Conservation (phyloP, 2,888 invertebrate genomes). For the Lycaena phlaeas region DNA sequence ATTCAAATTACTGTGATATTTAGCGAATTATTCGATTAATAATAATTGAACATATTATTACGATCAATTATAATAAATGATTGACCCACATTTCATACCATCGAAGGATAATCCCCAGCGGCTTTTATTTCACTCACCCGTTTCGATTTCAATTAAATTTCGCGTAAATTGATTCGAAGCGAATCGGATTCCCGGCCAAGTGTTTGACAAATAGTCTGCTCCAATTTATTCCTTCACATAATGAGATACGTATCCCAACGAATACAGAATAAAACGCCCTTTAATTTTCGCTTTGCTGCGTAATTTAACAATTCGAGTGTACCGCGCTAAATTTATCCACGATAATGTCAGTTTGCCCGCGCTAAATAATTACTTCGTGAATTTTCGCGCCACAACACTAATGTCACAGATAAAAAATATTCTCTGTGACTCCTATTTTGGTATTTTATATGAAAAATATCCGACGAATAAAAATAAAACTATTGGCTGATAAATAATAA, state of each 20-base stretch:
- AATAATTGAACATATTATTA: constrained; percentile 1
- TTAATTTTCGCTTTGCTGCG: constrained; percentile 47
- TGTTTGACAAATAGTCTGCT: constrained; percentile 64
- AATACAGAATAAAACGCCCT: constrained; percentile 47
- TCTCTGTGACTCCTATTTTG: too few species aligned
- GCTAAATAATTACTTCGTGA: constrained; percentile 10
- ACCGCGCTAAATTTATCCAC: constrained; percentile 17
- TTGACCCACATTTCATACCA: constrained; percentile 13
- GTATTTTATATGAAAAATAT: too few species aligned
- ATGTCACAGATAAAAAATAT: neutral
- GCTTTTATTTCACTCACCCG: constrained; percentile 48
- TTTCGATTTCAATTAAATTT: constrained; percentile 66
- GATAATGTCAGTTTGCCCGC: constrained; percentile 19
- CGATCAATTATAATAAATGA: neutral
- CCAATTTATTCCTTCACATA: constrained; percentile 61
- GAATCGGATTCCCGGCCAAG: constrained; percentile 51
- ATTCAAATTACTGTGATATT: too few species aligned
- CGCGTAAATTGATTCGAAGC: constrained; percentile 56
- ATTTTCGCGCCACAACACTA: neutral
- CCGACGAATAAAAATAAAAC: too few species aligned
- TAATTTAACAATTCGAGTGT: constrained; percentile 27
- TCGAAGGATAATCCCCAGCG: constrained; percentile 40
- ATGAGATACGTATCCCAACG: constrained; percentile 57
- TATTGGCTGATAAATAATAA: too few species aligned
- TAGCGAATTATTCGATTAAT: too few species aligned